Conservation (phyloP, 53 echinoderm and acorn worm species). For the Henricia sp. region DNA sequence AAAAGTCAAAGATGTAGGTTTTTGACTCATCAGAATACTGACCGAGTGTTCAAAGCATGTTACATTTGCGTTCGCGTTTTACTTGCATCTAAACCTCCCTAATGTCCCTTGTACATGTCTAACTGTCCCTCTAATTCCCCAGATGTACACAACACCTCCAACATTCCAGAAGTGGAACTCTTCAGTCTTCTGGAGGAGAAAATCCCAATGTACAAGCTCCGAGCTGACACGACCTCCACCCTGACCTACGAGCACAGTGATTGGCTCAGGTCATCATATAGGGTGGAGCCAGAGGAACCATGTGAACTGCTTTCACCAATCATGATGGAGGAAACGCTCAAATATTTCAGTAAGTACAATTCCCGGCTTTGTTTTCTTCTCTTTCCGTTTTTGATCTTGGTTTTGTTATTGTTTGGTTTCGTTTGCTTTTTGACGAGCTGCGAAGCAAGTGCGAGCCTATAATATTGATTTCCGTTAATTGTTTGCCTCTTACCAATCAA, state of each 20-base stretch:
- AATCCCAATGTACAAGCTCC: slow-evolving; percentile 92
- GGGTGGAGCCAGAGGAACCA: slow-evolving; percentile 71
- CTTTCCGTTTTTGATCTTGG: not conserved
- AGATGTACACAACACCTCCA: slow-evolving; percentile 95
- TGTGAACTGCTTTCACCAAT: slow-evolving; percentile 88
- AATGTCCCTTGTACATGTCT: not conserved
- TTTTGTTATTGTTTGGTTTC: not conserved
- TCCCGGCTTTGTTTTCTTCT: too few relatives aligned
- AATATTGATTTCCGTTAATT: too few relatives aligned
- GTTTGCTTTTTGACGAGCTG: not conserved
- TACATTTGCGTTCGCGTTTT: too few relatives aligned
- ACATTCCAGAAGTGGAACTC: slow-evolving; percentile 98
- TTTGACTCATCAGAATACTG: too few relatives aligned
- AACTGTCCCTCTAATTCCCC: not conserved
- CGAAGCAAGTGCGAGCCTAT: too few relatives aligned
- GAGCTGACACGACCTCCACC: slow-evolving; percentile 91
- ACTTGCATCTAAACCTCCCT: too few relatives aligned
- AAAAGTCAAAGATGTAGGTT: too few relatives aligned
- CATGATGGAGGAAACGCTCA: slow-evolving; percentile 96
- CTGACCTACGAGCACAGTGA: slow-evolving; percentile 85
- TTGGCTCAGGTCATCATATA: slow-evolving; percentile 70
- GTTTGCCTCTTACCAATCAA: too few relatives aligned
- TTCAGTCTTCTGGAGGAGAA: slow-evolving; percentile 93
- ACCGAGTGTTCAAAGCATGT: too few relatives aligned
- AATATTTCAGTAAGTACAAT: slow-evolving; percentile 98